These are phyloP conservation scores for Eleginops maclovinus DNA, from an alignment of 2,113 vertebrate genomes.

Conservation along the genomic window DNA sequence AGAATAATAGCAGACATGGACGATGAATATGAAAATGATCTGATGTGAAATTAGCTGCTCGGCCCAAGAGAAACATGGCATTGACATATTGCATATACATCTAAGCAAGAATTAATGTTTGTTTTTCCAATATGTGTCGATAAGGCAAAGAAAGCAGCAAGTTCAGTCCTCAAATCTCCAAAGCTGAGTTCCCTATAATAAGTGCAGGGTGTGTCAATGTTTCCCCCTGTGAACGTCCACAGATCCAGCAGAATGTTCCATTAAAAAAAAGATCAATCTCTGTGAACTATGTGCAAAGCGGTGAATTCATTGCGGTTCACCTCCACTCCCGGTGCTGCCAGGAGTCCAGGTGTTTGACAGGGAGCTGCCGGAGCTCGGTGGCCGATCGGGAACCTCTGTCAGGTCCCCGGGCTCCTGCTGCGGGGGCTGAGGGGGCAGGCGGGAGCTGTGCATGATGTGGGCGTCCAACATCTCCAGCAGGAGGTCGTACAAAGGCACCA, in stretches of 20 bases:
- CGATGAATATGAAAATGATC: not conserved
- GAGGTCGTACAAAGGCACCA: slow-evolving; percentile 96
- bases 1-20: not conserved
- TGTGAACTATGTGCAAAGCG: slow-evolving; percentile 24
- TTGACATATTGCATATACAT: not conserved
- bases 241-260: slow-evolving; percentile 16
- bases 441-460: slow-evolving; percentile 89
- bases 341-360: slow-evolving; percentile 55
- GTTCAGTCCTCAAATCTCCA: not conserved
- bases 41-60: not conserved
- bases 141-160: slow-evolving; percentile 24
- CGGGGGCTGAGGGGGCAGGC: slow-evolving; percentile 39
- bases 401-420: slow-evolving; percentile 38
- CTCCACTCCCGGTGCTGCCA: slow-evolving; percentile 17
- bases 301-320: slow-evolving; percentile 20
- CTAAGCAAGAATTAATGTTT: not conserved
- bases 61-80: not conserved
- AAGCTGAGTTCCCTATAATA: slow-evolving; percentile 2
- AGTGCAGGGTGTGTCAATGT: slow-evolving; percentile 29
- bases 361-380: slow-evolving; percentile 2
- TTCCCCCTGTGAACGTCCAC: slow-evolving; percentile 3
- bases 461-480: slow-evolving; percentile 98
- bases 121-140: no score
- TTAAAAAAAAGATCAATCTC: slow-evolving; percentile 26
- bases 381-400: slow-evolving; percentile 25